Base-by-base conservation (phyloP, 2,797 vertebrate species). In the Poeciliopsis infans region DNA sequence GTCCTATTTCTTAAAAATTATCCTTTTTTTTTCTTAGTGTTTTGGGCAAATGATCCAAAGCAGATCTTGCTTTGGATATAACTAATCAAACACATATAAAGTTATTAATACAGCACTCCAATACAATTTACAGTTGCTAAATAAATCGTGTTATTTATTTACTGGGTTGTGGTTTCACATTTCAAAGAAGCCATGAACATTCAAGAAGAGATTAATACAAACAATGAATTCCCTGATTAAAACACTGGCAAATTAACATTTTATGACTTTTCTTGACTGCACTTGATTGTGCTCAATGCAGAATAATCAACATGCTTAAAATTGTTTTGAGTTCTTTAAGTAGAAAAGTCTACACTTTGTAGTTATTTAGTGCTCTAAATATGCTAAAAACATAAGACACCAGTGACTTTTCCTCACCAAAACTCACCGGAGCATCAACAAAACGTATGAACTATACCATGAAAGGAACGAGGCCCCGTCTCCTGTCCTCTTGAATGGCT, bases 401-500 rank as follows among this genome's bases (percentile, higher is more conserved):
- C 36, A 68, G 20, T 11, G 18, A 39, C 16, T 45, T 45, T 43
- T 2, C 11, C 59, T 39, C 61, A 10, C 13, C 39, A 13, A 13
- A 23, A 43, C 59, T 20, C 61, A 36, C 12, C 23, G 13, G 7
- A 23, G 39, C 39, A 25, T 69, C 66, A 45, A 7, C 25, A 43
- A 43, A 45, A 70, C 0, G 25, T 51, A 25, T 72, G 1, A 41
- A 33, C 12, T 31, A 45, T 2, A 99, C 98, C 97, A 99, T 97
- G 74, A 98, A 92, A 11, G 98, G 98, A 61, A 98, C 94, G 7
- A 99, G 92, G 79, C 98, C 98, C 45, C 71, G 93, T 72, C 83
- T 93, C 86, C 94, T 94, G 93, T 99, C 98, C 83, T 98, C 97
- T 75, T 96, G 89, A 23, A 99, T 94, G 75, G 97, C 98, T 86